phyloP scores from a whole-genome alignment of 2,113 vertebrate species.

The Acrocephalus arundinaceus region DNA sequence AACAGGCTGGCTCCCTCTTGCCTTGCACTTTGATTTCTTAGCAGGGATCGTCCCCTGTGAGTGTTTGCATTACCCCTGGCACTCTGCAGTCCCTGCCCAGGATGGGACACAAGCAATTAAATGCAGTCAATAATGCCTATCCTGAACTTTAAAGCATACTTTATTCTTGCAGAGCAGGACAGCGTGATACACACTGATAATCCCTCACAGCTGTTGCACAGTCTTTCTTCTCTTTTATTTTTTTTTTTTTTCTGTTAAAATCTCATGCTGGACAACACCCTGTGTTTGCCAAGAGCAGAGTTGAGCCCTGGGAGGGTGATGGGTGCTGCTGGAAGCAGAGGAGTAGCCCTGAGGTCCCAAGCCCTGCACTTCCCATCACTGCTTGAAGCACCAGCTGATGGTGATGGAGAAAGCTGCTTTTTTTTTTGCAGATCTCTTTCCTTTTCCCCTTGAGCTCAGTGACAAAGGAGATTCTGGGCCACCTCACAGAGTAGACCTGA shows the following conservation, averaged over 20 bases:
- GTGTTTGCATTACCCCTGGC: background rate
- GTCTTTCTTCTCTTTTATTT: background rate
- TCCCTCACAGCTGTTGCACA: slow-evolving; percentile 56
- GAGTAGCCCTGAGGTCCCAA: background rate
- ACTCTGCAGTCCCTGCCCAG: background rate
- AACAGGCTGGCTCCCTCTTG: slow-evolving; percentile 6
- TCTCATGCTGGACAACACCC: background rate
- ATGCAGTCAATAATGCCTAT: background rate
- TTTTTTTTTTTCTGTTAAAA: background rate
- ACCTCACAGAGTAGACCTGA: background rate
- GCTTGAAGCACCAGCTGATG: background rate
- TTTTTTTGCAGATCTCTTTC: background rate
- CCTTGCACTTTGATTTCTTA: background rate
- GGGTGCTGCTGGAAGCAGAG: background rate
- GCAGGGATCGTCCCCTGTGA: background rate
- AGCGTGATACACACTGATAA: slow-evolving; percentile 9
- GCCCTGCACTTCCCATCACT: background rate
- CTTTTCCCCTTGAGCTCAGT: background rate
- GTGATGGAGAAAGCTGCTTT: background rate
- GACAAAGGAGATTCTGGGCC: background rate
- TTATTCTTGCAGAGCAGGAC: background rate
- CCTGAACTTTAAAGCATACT: slow-evolving; percentile 22
- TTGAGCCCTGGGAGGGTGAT: background rate
- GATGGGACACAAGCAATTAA: slow-evolving; percentile 17
- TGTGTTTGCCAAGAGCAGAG: background rate